A percentile compares a stretch with the other conserved stretches of the same genome.
These are phyloP conservation scores for Bettongia penicillata DNA, from an alignment of 2,113 vertebrate genomes.

Conservation along the genomic window DNA sequence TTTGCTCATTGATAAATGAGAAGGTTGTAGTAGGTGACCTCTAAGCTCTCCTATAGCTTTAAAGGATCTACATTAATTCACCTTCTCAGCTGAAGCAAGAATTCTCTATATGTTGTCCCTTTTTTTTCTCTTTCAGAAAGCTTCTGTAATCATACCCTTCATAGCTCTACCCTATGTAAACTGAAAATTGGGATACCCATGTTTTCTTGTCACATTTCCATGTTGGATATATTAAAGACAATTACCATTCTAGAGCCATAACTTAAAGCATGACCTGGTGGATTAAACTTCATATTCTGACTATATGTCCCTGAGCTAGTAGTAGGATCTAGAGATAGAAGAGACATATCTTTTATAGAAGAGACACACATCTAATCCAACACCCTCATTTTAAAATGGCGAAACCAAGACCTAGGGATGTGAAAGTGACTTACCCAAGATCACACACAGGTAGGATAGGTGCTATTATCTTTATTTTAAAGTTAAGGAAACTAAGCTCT, in stretches of 20 bases:
- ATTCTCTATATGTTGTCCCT: not conserved
- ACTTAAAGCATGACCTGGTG: too few relatives aligned
- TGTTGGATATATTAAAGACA: not conserved
- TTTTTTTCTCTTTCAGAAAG: not conserved
- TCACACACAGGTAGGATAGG: not conserved
- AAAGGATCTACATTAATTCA: too few relatives aligned
- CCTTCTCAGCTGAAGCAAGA: not conserved
- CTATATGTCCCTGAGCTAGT: too few relatives aligned
- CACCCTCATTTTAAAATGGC: not conserved
- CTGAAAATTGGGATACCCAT: too few relatives aligned
- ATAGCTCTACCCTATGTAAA: too few relatives aligned
- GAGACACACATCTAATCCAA: not conserved
- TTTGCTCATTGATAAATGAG: too few relatives aligned
- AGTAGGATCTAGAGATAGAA: not conserved
- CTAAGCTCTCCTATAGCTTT: too few relatives aligned
- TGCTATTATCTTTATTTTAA: too few relatives aligned
- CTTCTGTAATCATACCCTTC: not conserved
- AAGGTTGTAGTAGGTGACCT: too few relatives aligned
- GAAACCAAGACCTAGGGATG: not conserved
- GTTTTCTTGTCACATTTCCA: not conserved
- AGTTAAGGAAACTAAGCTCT: too few relatives aligned
- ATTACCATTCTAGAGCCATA: conserved; percentile 1
- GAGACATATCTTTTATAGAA: too few relatives aligned
- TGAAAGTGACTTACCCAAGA: not conserved
- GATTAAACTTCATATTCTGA: too few relatives aligned